phyloP scores from a whole-genome alignment of 2,797 vertebrate genomes.

The Malacoraja senta region DNA sequence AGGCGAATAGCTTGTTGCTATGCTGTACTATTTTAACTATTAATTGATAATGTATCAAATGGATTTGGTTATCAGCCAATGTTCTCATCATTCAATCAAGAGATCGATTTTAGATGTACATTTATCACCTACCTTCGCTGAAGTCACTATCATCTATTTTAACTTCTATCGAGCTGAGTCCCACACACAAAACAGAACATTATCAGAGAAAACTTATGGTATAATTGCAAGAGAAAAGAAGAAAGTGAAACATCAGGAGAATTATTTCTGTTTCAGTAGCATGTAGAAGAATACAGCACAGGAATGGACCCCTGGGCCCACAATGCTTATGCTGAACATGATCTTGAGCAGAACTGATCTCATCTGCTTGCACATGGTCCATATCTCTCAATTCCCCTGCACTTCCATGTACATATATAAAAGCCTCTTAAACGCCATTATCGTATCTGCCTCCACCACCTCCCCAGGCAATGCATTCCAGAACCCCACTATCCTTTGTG shows the following conservation, averaged over 20 bases:
- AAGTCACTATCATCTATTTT: background rate
- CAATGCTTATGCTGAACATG: no score
- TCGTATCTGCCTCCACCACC: no score
- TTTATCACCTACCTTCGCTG: background rate
- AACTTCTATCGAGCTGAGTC: background rate
- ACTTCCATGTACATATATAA: no score
- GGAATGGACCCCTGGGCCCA: no score
- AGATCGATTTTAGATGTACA: background rate
- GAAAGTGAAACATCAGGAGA: background rate
- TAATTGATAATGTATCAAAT: background rate
- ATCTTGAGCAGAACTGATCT: no score
- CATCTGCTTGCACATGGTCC: no score
- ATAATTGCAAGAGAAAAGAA: background rate
- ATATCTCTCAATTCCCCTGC: no score
- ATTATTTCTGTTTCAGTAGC: background rate
- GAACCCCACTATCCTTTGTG: no score
- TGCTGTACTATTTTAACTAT: background rate
- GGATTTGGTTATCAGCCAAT: background rate
- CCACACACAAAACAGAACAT: background rate
- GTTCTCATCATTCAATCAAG: background rate
- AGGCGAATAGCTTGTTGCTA: background rate
- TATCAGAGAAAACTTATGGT: background rate
- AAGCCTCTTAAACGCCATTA: no score
- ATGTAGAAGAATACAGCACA: no score
- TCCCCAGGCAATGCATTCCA: no score